Conservation (phyloP, 2,113 vertebrate species). For the Craseonycteris thonglongyai region DNA sequence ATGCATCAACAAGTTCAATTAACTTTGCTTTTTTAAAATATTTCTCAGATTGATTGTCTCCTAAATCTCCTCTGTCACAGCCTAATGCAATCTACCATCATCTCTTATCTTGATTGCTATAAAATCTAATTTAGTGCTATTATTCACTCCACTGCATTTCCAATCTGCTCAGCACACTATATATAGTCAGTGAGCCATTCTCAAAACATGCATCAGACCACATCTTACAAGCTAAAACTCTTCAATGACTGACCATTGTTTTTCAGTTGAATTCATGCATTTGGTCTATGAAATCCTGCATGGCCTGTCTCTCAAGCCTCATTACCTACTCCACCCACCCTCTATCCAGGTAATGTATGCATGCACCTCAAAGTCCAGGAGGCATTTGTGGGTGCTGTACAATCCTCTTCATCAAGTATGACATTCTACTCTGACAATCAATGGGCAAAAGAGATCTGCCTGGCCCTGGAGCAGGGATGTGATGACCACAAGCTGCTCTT, state of each 20-base stretch:
- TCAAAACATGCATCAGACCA: not conserved
- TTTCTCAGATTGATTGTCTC: not conserved
- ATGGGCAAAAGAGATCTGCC: not conserved
- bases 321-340: fast-evolving
- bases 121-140: not conserved
- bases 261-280: not conserved
- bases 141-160: not conserved
- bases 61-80: not conserved
- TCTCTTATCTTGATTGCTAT: not conserved
- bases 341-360: not conserved
- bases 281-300: not conserved
- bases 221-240: not conserved
- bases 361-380: not conserved
- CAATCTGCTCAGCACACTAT: not conserved
- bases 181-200: not conserved
- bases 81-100: not conserved
- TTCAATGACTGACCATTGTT: not conserved
- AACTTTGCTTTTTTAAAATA: not conserved
- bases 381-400: not conserved
- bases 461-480: not conserved
- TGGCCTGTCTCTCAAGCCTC: not conserved
- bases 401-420: not conserved
- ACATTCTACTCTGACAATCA: not conserved
- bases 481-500: not conserved
- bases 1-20: not conserved